Conservation (phyloP, 2,797 vertebrate genomes). For the Rallus crepitans region DNA sequence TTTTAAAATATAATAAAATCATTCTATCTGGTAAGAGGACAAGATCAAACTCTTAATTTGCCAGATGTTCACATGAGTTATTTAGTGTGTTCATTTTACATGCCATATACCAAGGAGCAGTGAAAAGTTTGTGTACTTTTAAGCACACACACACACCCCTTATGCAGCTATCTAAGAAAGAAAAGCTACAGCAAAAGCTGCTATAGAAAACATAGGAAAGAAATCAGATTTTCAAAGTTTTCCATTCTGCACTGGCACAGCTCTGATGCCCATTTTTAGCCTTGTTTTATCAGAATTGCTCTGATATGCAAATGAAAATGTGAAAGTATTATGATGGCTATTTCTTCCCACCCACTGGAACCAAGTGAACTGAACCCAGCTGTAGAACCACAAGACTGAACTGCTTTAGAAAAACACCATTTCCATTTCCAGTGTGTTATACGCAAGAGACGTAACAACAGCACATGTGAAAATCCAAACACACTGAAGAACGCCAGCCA, state of each 20-base stretch:
- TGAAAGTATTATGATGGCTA: background rate
- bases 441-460: background rate
- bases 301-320: background rate
- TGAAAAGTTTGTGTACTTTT: background rate
- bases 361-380: background rate
- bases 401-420: background rate
- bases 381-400: background rate
- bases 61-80: background rate
- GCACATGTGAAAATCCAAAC: conserved; percentile 10
- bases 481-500: background rate
- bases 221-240: background rate
- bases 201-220: background rate
- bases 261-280: background rate
- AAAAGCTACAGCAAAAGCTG: background rate
- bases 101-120: background rate
- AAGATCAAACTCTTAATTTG: conserved; percentile 17
- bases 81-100: background rate
- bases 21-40: background rate
- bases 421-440: background rate
- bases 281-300: background rate
- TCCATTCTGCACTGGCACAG: background rate
- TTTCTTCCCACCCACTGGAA: background rate
- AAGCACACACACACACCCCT: background rate
- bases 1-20: background rate
- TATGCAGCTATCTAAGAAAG: background rate